Conservation (phyloP, 2,113 vertebrate genomes). For the Chaenocephalus aceratus region DNA sequence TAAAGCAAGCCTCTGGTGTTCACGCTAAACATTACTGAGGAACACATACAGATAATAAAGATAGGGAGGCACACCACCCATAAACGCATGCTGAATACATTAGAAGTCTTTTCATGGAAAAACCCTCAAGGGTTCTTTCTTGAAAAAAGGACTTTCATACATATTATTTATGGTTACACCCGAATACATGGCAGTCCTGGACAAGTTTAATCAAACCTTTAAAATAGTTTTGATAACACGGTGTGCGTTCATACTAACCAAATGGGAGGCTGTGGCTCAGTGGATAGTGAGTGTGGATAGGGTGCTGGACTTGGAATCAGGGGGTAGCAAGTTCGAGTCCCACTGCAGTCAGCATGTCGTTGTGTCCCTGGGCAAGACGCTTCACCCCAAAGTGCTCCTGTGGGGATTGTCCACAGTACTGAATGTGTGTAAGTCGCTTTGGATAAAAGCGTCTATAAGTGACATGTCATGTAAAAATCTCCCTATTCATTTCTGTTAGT, state of each 20-base stretch:
- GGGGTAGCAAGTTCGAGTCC: too few species aligned
- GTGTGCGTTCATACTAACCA: background rate
- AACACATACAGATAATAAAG: constrained; percentile 10
- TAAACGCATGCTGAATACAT: constrained; percentile 33
- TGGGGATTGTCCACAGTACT: too few species aligned
- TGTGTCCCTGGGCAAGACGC: too few species aligned
- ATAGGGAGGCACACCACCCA: constrained; percentile 1
- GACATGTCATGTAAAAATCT: too few species aligned
- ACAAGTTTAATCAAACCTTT: constrained; percentile 13
- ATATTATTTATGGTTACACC: constrained; percentile 34
- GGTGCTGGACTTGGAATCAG: too few species aligned
- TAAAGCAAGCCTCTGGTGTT: constrained; percentile 35
- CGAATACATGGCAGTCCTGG: background rate
- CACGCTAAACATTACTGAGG: background rate
- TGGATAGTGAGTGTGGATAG: too few species aligned
- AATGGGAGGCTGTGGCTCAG: background rate
- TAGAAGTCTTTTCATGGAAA: background rate
- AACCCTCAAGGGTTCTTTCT: constrained; percentile 23
- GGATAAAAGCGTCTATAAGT: too few species aligned
- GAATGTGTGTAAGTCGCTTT: too few species aligned
- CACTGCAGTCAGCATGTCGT: too few species aligned
- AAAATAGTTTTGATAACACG: background rate
- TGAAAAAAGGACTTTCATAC: background rate
- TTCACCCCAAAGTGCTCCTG: too few species aligned
- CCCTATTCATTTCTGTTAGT: background rate